phyloP scores from a whole-genome alignment of 2,113 vertebrate species.

The Archocentrus centrarchus region DNA sequence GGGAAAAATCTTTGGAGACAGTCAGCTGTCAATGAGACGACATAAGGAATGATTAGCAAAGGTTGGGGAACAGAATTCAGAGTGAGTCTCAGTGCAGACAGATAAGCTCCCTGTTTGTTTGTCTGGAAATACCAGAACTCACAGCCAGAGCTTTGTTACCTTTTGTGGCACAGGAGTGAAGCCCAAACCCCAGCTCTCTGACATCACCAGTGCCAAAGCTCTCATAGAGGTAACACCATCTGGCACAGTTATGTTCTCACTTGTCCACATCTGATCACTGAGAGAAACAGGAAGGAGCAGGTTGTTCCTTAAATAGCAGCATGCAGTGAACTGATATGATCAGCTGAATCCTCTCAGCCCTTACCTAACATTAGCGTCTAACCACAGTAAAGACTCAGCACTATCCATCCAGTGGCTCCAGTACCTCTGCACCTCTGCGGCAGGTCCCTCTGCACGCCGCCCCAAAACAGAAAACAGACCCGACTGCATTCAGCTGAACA shows the following conservation, averaged over 20 bases:
- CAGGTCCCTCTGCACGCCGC: not conserved
- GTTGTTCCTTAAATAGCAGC: not conserved
- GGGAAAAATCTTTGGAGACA: constrained; percentile 87
- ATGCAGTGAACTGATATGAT: not conserved
- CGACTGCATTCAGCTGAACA: not conserved
- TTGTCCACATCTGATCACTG: constrained; percentile 76
- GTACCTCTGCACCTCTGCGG: constrained; percentile 13
- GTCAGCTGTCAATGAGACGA: constrained; percentile 81
- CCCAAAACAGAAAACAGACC: not conserved
- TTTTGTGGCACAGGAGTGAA: constrained; percentile 75
- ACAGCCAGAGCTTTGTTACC: constrained; percentile 69
- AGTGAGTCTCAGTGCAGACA: not conserved
- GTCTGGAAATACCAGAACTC: not conserved
- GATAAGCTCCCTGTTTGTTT: not conserved
- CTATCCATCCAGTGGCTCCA: constrained; percentile 73
- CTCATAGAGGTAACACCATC: constrained; percentile 85
- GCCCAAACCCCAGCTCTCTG: constrained; percentile 82
- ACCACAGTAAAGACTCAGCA: constrained; percentile 86
- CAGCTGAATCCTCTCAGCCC: not conserved
- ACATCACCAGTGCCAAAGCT: constrained; percentile 86
- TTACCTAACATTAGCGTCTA: constrained; percentile 82
- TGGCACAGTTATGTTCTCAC: constrained; percentile 80
- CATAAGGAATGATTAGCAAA: not conserved
- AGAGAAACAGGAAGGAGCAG: not conserved
- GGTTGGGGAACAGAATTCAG: too few species aligned